Evolutionary conservation across 2,797 vertebrate genomes (phyloP), one percentile per base, ranked within the genome.

Genomic region (Erethizon dorsatum): DNA sequence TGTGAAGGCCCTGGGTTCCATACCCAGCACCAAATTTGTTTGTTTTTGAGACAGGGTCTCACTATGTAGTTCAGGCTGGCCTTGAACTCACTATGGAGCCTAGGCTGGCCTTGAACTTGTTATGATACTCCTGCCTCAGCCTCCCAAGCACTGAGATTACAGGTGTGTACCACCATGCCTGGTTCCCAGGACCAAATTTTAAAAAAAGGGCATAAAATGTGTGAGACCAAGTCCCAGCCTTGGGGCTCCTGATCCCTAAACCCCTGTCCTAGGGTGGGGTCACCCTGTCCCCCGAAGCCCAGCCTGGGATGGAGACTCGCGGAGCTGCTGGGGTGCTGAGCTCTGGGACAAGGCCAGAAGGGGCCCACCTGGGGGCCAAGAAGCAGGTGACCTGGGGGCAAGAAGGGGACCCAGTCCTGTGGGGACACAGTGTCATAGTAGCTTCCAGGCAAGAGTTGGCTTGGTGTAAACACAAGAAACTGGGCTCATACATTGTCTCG

Each of bases 381-480:
- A 3, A 75, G 18, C 67, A 69, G 67, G 18, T n/a, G 63, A 31
- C 47, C 15, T 6, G 9, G 75, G 31, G 47, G 7, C 6, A 28
- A 63, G 28, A 31, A 31, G 61, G 10, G 26, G 11, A 31, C 59
- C 57, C 57, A 59, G 57, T 59, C 22, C 20, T 4, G 10, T 13
- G 61, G 28, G 61, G 61, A 65, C 61, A 65, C 67, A 2, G 6
- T 69, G 17, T 20, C n/a, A 20, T 37, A 20, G n/a, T 37, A 18
- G n/a, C n/a, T 37, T 69, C n/a, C n/a, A 10, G n/a, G 17, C 69
- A 71, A 71, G 7, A 71, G 69, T 41, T 45, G 57, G 1, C 47
- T 63, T 45, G 37, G 31, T 83, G 54, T n/a, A 86, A 92, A 92
- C n/a, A 80, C 28, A 83, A 89, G n/a, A 93, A 86, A 82, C 15